These are phyloP conservation scores for Desoria tigrina DNA, from an alignment of 2,888 invertebrate species.

Conservation along the genomic window DNA sequence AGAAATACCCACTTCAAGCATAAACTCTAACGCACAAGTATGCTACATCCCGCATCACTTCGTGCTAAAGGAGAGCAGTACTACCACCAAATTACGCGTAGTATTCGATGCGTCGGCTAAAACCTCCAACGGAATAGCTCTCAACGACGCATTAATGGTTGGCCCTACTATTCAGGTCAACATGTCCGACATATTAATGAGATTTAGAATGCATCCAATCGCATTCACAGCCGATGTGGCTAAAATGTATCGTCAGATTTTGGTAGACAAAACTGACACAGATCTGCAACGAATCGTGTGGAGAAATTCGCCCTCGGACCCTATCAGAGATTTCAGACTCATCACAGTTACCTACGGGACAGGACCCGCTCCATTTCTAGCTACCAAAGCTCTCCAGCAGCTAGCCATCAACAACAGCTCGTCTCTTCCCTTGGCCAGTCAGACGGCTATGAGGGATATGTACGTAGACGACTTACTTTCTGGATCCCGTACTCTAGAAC, in stretches of 20 bases:
- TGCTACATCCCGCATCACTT: not conserved
- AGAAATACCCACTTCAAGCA: too few relatives aligned
- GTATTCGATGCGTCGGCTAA: not conserved
- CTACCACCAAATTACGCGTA: not conserved
- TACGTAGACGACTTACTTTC: not conserved
- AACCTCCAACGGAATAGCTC: not conserved
- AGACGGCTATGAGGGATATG: not conserved
- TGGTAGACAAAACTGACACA: not conserved
- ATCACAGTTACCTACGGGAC: not conserved
- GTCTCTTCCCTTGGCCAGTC: not conserved
- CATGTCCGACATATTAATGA: not conserved
- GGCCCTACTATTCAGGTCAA: not conserved
- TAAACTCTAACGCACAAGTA: too few relatives aligned
- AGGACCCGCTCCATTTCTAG: not conserved
- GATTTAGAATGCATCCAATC: not conserved
- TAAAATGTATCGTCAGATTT: not conserved
- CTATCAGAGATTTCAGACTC: not conserved
- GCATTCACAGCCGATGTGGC: too few relatives aligned
- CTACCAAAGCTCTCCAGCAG: not conserved
- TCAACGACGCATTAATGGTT: not conserved
- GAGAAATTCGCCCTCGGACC: not conserved
- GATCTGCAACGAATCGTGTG: too few relatives aligned
- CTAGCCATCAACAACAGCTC: not conserved
- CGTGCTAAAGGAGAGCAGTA: not conserved
- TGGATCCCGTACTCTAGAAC: not conserved